Evolutionary conservation across 2,113 vertebrate species (phyloP).

Genomic region (Poeciliopsis occidentalis): DNA sequence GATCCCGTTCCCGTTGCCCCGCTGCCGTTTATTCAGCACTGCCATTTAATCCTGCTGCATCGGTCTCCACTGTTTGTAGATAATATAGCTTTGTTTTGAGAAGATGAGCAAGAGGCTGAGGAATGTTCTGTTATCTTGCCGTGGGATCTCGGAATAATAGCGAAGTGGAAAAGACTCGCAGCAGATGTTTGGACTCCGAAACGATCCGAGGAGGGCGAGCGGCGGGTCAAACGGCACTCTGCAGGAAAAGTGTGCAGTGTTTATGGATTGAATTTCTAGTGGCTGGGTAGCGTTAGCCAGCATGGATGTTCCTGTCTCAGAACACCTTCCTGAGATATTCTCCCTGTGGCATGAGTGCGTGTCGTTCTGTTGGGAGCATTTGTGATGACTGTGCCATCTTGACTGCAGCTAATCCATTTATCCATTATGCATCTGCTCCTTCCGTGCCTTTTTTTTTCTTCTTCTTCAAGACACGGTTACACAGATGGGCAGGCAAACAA

Average conservation of each 20-base stretch:
- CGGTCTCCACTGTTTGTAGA: conserved; percentile 30
- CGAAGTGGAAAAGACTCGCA: conserved; percentile 41
- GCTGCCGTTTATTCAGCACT: conserved; percentile 44
- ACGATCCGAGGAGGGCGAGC: conserved; percentile 32
- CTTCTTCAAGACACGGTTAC: not conserved
- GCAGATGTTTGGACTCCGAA: conserved; percentile 47
- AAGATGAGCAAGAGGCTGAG: conserved; percentile 38
- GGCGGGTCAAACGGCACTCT: conserved; percentile 51
- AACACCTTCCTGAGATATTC: conserved; percentile 21
- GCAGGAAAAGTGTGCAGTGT: conserved; percentile 47
- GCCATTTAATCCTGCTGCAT: conserved; percentile 42
- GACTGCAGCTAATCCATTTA: conserved; percentile 37
- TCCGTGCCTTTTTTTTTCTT: not conserved
- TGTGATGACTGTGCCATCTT: conserved; percentile 8
- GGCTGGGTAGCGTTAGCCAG: conserved; percentile 29
- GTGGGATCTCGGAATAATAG: conserved; percentile 54
- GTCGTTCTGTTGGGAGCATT: conserved; percentile 40
- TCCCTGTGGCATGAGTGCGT: conserved; percentile 16
- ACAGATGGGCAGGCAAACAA: conserved; percentile 33
- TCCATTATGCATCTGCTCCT: conserved; percentile 6
- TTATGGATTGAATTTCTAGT: conserved; percentile 57
- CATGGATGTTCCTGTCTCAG: conserved; percentile 42
- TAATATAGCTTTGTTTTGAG: conserved; percentile 61
- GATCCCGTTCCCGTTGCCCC: conserved; percentile 19
- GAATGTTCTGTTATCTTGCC: conserved; percentile 32